Percentiles rank a stretch among this genome's conserved stretches.
Conservation (phyloP, 2,113 vertebrate species). For the Galeopterus variegatus region DNA sequence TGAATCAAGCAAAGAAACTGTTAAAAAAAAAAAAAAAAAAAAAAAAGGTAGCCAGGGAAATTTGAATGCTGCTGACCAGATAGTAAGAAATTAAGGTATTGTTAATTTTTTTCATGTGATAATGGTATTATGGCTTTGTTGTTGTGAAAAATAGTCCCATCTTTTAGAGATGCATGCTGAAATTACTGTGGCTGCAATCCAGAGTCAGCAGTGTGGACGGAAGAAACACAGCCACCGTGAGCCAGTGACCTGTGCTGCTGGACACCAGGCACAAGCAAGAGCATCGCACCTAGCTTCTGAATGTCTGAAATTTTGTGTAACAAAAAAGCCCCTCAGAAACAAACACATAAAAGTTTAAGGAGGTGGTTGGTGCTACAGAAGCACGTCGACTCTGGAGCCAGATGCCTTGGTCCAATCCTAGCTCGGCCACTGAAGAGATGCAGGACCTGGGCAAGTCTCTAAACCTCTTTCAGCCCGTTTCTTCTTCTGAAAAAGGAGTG, state of each 20-base stretch:
- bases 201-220: accelerated
- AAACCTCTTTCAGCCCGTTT: not conserved
- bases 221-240: accelerated
- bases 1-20: not conserved
- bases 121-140: not conserved
- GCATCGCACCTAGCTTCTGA: too few species aligned
- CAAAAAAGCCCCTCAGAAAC: not conserved
- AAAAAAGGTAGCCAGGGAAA: not conserved
- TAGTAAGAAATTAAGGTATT: not conserved
- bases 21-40: not conserved
- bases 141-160: too few species aligned
- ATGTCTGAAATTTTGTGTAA: not conserved
- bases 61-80: not conserved
- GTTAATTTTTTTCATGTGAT: too few species aligned
- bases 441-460: not conserved
- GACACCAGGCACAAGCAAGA: not conserved
- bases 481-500: not conserved
- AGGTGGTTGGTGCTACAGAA: accelerated
- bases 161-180: not conserved
- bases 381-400: too few species aligned
- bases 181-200: accelerated
- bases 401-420: not conserved
- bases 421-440: not conserved
- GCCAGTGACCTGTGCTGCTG: accelerated
- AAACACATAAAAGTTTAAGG: not conserved